Evolutionary conservation across 2,888 invertebrate genomes (phyloP), one percentile per base, ranked within the genome.

Genomic region (Microchrysa polita): DNA sequence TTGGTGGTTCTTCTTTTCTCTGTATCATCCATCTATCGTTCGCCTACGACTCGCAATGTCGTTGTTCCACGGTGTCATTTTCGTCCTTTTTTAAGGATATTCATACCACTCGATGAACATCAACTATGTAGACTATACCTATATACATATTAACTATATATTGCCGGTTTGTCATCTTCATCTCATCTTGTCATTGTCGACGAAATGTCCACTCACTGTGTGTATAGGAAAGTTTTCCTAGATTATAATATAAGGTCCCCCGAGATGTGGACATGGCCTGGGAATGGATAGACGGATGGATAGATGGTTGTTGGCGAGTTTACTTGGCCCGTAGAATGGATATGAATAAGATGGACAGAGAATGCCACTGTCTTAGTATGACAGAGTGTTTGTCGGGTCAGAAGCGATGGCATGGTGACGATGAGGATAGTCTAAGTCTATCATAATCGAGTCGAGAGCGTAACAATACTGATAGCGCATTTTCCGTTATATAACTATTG

Each of bases 341-440:
- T 20, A 60, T 14, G 18, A 22, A 48, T 61, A 44, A 55, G 69
- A 40, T 34, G 42, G 69, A 69, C 55, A 67, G 27, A 16, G 48
- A 22, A 48, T 44, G 52, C 53, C 53, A 55, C 69, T 69, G 69
- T 57, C 69, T 69, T 69, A 69, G 69, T 55, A 69, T 69, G 69
- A 69, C 69, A 69, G 69, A 69, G 69, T 69, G 57, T 69, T 69
- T 57, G 55, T 34, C 69, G 69, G 69, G 69, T 69, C 69, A 69
- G 69, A 55, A 57, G 57, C 69, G 69, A 69, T 69, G 55, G 40
- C 55, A 69, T 55, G 69, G 57, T 69, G 55, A 18, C 55, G 57
- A 12, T 57, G 69, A 69, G 34, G 67, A 67, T 67, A 69, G 69
- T 40, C 65, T 40, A 34, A 40, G 69, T 69, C 69, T 55, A 69